Percentiles rank a stretch among this genome's conserved stretches.
Evolutionary conservation across 2,113 vertebrate species (phyloP).

Genomic region (Upupa epops): DNA sequence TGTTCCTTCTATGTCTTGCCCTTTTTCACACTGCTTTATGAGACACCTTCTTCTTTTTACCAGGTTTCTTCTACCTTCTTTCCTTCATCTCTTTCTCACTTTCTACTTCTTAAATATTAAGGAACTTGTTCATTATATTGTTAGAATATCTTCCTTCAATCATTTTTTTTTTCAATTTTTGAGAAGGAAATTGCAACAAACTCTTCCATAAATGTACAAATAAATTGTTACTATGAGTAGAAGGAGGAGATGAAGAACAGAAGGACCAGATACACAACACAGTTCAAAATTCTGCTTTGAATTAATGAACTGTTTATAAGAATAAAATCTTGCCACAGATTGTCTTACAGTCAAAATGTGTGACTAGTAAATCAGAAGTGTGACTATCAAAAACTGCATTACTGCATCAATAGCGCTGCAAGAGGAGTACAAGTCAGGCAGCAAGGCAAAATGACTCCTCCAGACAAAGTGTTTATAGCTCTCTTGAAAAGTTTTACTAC

Average conservation of each 20-base stretch:
- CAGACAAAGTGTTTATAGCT: background rate
- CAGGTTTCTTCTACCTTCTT: background rate
- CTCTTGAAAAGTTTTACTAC: background rate
- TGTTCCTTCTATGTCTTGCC: background rate
- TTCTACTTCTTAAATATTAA: background rate
- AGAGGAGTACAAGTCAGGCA: background rate
- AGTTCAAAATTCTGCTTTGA: background rate
- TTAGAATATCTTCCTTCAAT: background rate
- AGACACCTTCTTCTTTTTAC: background rate
- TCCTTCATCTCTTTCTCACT: background rate
- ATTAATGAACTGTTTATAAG: background rate
- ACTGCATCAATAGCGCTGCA: background rate
- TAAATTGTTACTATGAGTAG: background rate
- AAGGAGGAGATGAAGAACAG: background rate
- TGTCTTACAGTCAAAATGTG: background rate
- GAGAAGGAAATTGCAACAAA: rapidly evolving
- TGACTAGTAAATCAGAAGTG: background rate
- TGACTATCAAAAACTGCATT: background rate
- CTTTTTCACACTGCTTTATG: background rate
- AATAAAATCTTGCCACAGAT: background rate
- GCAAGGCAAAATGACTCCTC: background rate
- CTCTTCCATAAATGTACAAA: background rate
- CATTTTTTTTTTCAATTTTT: background rate
- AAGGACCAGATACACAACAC: background rate
- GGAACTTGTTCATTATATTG: background rate